Conservation (phyloP, 1,140 invertebrate species). For the Lasaia peninsularis region DNA sequence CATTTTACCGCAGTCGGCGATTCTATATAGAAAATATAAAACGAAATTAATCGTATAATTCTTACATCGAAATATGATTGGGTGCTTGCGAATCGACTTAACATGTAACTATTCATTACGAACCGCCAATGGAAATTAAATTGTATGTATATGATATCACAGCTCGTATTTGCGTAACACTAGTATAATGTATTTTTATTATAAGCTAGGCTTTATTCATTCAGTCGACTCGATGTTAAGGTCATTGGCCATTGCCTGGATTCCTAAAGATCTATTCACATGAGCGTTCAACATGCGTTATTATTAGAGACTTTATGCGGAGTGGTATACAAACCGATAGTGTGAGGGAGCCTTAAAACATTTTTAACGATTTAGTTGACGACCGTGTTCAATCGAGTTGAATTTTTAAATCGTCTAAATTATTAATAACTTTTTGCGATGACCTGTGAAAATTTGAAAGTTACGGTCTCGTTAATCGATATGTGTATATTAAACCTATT, state of each 20-base stretch:
- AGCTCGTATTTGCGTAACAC: slow-evolving; percentile 19
- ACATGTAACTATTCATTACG: slow-evolving; percentile 43
- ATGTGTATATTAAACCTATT: slow-evolving; percentile 6
- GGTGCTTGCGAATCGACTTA: slow-evolving; percentile 41
- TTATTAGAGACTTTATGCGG: neutral
- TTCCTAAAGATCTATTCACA: slow-evolving; percentile 31
- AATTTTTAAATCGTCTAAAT: slow-evolving; percentile 40
- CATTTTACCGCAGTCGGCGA: slow-evolving; percentile 10
- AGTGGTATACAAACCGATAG: neutral
- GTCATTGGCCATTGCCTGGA: slow-evolving; percentile 52
- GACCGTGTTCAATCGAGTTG: slow-evolving; percentile 40
- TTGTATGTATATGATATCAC: slow-evolving; percentile 22
- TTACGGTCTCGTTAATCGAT: slow-evolving; percentile 1
- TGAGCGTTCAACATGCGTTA: neutral
- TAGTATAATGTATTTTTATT: slow-evolving; percentile 41
- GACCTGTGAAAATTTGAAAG: slow-evolving; percentile 8
- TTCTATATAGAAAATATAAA: slow-evolving; percentile 22
- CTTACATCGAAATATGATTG: slow-evolving; percentile 48
- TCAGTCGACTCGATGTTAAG: slow-evolving; percentile 32
- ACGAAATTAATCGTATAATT: slow-evolving; percentile 37
- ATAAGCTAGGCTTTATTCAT: slow-evolving; percentile 43
- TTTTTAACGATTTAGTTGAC: slow-evolving; percentile 46
- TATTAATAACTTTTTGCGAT: slow-evolving; percentile 27
- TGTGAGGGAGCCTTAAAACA: slow-evolving; percentile 19
- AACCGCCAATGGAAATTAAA: slow-evolving; percentile 14